Percentiles rank a stretch among this genome's conserved stretches.
Conservation (phyloP, 2,797 vertebrate genomes). For the Hephaestus fuliginosus region DNA sequence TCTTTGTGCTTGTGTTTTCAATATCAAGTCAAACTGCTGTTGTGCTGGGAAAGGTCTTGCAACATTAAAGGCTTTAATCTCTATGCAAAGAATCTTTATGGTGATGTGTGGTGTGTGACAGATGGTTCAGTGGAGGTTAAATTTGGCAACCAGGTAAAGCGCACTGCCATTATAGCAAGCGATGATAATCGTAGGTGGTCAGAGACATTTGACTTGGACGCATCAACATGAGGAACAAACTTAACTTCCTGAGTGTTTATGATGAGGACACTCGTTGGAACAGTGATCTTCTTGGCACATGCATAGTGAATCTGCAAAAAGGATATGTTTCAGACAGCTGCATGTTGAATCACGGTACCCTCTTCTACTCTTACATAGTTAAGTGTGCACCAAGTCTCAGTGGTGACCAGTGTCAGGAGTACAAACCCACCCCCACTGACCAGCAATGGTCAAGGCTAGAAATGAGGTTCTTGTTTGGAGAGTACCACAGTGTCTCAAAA, state of each 20-base stretch:
- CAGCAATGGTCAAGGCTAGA: too few relatives aligned
- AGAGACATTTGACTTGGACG: conserved; percentile 47
- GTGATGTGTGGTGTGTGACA: conserved; percentile 30
- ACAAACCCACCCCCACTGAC: conserved; percentile 36
- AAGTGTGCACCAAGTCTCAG: conserved; percentile 55
- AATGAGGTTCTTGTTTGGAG: too few relatives aligned
- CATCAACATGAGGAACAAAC: conserved; percentile 25
- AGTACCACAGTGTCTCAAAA: too few relatives aligned
- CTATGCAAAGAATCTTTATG: conserved; percentile 33
- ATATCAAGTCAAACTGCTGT: conserved; percentile 60
- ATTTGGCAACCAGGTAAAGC: conserved; percentile 23
- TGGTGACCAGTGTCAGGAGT: conserved; percentile 46
- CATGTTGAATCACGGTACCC: conserved; percentile 39
- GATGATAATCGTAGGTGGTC: conserved; percentile 52
- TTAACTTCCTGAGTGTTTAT: conserved; percentile 41
- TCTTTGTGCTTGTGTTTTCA: conserved; percentile 62
- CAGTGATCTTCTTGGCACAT: conserved; percentile 39
- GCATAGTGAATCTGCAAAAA: neutral
- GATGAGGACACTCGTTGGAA: conserved; percentile 53
- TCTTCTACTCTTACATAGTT: conserved; percentile 54
- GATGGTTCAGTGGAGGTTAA: conserved; percentile 56
- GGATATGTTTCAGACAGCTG: conserved; percentile 6
- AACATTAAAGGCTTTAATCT: conserved; percentile 40
- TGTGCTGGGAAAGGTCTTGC: conserved; percentile 53
- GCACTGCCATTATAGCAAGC: neutral